Evolutionary conservation across 2,888 invertebrate species (phyloP), one percentile per base, ranked within the genome.

Genomic region (Pachycephus smyrnensis): DNA sequence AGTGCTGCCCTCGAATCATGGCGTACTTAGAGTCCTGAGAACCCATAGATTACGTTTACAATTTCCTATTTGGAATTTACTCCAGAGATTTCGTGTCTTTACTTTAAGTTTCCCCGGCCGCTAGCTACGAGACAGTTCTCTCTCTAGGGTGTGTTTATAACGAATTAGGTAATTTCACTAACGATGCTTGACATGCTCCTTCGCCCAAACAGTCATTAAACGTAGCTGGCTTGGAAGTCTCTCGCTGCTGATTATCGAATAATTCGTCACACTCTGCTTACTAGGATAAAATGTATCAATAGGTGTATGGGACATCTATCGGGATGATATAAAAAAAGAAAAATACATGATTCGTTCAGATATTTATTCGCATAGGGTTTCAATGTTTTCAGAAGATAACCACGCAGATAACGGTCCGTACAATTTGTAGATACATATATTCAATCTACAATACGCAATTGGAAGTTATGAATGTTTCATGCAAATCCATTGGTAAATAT

Each of bases 151-250:
- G 79, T 81, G 80, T 81, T 86, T 79, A 73, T 77, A 78, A 82
- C 81, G 81, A 85, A 86, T 86, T 83, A 83, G 80, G 80, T 81
- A 86, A 86, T 87, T 85, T 84, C 76, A 78, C 82, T 86, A 86
- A 87, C 85, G 86, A 86, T 82, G 81, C 83, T 81, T 82, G 84
- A 84, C 82, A 83, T 78, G 74, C 82, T 77, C 80, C 82, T 80
- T 85, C 81, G 77, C 79, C 82, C 33, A 71, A 31, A 71, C 31
- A 4, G 6, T 15, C 71, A 71, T 71, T 71, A 71, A 30, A 31
- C 32, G n/a, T 23, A 55, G 9, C 23, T 9, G 9, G 55, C 23
- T 55, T 55, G 23, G 23, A 55, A 23, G 55, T 55, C 55, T 55
- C 15, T 55, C 23, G 6, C 2, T 55, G 31, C 37, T 74, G 55